Conservation (phyloP, 92 coral and sea anemone species). For the Ricordea florida region DNA sequence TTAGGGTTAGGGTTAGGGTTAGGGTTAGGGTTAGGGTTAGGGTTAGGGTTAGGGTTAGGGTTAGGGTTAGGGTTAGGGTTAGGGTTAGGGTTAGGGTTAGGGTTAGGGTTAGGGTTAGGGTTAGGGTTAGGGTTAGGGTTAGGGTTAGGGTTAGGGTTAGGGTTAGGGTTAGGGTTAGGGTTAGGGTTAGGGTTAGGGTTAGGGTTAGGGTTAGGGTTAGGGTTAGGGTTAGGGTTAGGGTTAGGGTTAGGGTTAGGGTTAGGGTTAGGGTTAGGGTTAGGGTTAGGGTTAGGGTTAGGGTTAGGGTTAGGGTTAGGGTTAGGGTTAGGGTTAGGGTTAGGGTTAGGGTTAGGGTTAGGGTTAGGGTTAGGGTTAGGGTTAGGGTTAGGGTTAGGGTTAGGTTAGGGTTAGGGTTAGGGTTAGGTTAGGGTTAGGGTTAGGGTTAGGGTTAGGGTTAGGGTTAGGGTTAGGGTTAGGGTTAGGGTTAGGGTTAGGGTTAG, state of each 20-base stretch:
- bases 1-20: slow-evolving; percentile 24
- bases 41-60: slow-evolving; percentile 4
- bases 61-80: slow-evolving; percentile 31
- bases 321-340: slow-evolving; percentile 44
- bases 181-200: slow-evolving; percentile 48
- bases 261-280: slow-evolving; percentile 51
- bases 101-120: slow-evolving; percentile 1
- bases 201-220: slow-evolving; percentile 38
- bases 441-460: slow-evolving; percentile 41
- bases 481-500: slow-evolving; percentile 50
- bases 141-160: slow-evolving; percentile 11
- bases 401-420: no score
- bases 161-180: slow-evolving; percentile 19
- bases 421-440: no score
- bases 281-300: slow-evolving; percentile 57
- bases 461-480: slow-evolving; percentile 52
- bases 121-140: slow-evolving; percentile 6
- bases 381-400: slow-evolving; percentile 49
- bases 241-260: slow-evolving; percentile 32
- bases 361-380: slow-evolving; percentile 44
- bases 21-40: slow-evolving; percentile 27
- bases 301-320: slow-evolving; percentile 47
- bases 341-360: slow-evolving; percentile 44
- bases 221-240: slow-evolving; percentile 57
- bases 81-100: slow-evolving; percentile 27